Conservation (phyloP, 2,888 invertebrate genomes). For the Lymantria monacha region DNA sequence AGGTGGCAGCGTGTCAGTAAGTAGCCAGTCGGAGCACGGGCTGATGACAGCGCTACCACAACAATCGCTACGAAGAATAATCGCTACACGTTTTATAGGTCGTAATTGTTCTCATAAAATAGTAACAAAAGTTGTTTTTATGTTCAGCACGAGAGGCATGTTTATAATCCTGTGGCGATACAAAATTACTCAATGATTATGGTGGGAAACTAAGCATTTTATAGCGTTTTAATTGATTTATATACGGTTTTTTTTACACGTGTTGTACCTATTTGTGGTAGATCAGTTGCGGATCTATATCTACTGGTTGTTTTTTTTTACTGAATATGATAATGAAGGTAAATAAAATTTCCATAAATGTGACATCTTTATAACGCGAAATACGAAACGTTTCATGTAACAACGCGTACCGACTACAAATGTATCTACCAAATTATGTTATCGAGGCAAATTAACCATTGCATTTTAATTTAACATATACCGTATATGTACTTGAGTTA, state of each 20-base stretch:
- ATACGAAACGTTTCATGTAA: constrained; percentile 12
- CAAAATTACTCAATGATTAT: constrained; percentile 63
- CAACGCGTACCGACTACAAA: constrained; percentile 9
- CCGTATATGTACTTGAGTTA: constrained; percentile 32
- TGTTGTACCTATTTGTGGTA: constrained; percentile 36
- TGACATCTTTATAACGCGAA: constrained; percentile 7
- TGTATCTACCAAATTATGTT: constrained; percentile 35
- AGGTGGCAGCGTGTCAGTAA: constrained; percentile 28
- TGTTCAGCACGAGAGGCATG: constrained; percentile 74
- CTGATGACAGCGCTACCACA: constrained; percentile 74
- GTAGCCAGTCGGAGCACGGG: constrained; percentile 51
- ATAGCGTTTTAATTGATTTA: constrained; percentile 71
- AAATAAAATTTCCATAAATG: constrained; percentile 16
- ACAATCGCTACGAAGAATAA: constrained; percentile 76
- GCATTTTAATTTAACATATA: constrained; percentile 48
- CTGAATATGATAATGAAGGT: constrained; percentile 15
- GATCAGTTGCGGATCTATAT: constrained; percentile 43
- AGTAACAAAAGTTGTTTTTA: constrained; percentile 80
- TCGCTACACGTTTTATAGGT: constrained; percentile 79
- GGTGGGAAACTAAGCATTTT: constrained; percentile 68
- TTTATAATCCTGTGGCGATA: constrained; percentile 73
- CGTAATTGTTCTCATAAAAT: constrained; percentile 82
- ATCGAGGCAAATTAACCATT: constrained; percentile 30
- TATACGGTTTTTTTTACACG: constrained; percentile 44
- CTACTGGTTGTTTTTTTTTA: constrained; percentile 28